Evolutionary conservation across 2,888 invertebrate species (phyloP), one percentile per base, ranked within the genome.

Genomic region (Drosophila pseudotakahashii): DNA sequence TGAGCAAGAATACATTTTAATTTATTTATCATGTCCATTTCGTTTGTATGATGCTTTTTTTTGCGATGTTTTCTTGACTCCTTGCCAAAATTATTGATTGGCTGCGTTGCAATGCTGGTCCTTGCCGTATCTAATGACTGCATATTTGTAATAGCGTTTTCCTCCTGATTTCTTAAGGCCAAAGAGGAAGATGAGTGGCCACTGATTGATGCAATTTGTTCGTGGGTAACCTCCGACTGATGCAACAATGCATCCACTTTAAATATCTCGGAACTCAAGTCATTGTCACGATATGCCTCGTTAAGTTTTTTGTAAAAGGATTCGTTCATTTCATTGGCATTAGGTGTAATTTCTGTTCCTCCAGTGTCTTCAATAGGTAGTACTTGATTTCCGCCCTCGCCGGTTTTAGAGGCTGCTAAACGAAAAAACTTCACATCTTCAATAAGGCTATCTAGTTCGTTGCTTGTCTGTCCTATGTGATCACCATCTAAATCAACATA

Each of bases 241-340:
- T 87, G 79, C 10, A 90, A 58, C 14, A 87, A 59, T 1, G 77
- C 77, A 23, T 90, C 90, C 39, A 86, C 62, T 13, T 78, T 81
- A 3, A 77, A 75, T 16, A 90, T 83, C 50, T 90, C 89, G 0
- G 84, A 55, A 7, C 77, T 79, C 34, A 90, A 34, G 55, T 79
- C 85, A 89, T 96, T 96, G 77, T 97, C 97, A 57, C 97, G 93
- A 91, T 97, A 97, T 42, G 97, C 97, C 92, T 96, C 96, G 92
- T 97, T 97, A 50, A 97, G 93, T 89, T 96, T 97, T 81, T 96
- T 95, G 91, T 97, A 97, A 91, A 97, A 97, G 26, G 96, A 96
- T 92, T 97, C 97, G 88, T 96, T 96, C 5, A 97, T 96, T 92
- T 96, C 96, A 90, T 57, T 73, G n/a, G 30, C 48, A 19, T 30